A percentile compares a stretch with the other conserved stretches of the same genome.
phyloP scores from a whole-genome alignment of 2,797 vertebrate genomes.

The Rhinella marina region DNA sequence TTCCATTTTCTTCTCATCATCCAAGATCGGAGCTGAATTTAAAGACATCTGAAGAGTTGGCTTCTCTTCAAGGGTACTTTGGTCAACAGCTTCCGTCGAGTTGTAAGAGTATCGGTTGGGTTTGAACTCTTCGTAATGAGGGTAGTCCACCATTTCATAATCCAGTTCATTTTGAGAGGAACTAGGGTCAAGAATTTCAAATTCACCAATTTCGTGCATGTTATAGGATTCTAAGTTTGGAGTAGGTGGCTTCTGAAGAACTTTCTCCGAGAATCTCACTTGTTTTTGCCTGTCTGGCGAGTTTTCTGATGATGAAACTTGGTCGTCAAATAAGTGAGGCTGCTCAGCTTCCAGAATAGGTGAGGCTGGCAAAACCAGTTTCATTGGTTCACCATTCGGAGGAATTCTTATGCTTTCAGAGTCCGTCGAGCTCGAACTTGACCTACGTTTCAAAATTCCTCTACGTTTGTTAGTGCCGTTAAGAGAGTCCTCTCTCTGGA shows the following conservation, averaged over 20 bases:
- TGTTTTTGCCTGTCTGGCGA: slow-evolving; percentile 81
- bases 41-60: background rate
- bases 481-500: slow-evolving; percentile 63
- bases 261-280: slow-evolving; percentile 79
- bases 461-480: slow-evolving; percentile 70
- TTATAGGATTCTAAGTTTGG: slow-evolving; percentile 64
- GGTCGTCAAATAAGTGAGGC: slow-evolving; percentile 63
- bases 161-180: slow-evolving; percentile 56
- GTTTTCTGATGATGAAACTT: slow-evolving; percentile 52
- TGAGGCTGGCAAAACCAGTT: slow-evolving; percentile 63
- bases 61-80: background rate
- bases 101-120: background rate
- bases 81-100: background rate
- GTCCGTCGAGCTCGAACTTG: slow-evolving; percentile 82
- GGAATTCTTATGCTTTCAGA: slow-evolving; percentile 72
- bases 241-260: slow-evolving; percentile 62
- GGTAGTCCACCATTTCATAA: background rate
- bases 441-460: slow-evolving; percentile 79
- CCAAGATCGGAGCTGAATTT: background rate
- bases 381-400: slow-evolving; percentile 69
- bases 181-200: slow-evolving; percentile 73
- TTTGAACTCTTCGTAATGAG: background rate
- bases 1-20: background rate
- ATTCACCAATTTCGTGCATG: slow-evolving; percentile 72
- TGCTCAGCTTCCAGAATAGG: slow-evolving; percentile 74